Percentiles rank a stretch among this genome's conserved stretches.
These are phyloP conservation scores for Tenrec ecaudatus DNA, from an alignment of 2,113 vertebrate species.

Conservation along the genomic window DNA sequence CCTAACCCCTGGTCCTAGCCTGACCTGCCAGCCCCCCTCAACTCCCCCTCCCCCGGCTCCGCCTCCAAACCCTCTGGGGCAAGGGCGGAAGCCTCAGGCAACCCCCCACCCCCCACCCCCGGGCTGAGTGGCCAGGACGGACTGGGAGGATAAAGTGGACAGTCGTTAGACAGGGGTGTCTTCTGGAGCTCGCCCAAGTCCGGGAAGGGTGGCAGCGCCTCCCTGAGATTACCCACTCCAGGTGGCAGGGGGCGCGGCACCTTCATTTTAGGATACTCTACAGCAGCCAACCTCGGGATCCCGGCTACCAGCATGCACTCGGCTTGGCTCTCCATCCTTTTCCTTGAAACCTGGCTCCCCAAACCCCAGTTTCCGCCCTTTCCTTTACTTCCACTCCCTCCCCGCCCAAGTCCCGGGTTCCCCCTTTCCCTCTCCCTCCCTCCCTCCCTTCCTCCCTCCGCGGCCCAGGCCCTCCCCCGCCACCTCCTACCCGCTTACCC, in stretches of 20 bases:
- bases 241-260: constrained; percentile 68
- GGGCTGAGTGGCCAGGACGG: not conserved
- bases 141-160: not conserved
- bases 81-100: not conserved
- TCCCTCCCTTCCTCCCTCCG: constrained; percentile 69
- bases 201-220: not conserved
- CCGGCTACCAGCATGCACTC: not conserved
- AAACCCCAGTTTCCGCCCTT: constrained; percentile 78
- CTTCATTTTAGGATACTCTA: not conserved
- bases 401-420: constrained; percentile 61
- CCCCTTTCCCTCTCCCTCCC: constrained; percentile 49
- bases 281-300: constrained; percentile 2
- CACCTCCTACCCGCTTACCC: constrained; percentile 68
- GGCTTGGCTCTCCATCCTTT: constrained; percentile 52
- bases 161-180: not conserved
- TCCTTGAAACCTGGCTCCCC: constrained; percentile 57
- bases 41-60: not conserved
- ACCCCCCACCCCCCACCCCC: constrained; percentile 16
- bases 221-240: constrained; percentile 17
- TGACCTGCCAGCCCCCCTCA: constrained; percentile 40
- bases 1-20: constrained; percentile 62
- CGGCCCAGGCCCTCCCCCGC: constrained; percentile 67
- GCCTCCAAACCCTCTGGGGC: constrained; percentile 25
- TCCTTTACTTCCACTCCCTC: constrained; percentile 76
- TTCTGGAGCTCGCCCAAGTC: not conserved